phyloP scores from a whole-genome alignment of 2,888 invertebrate genomes.

The Cerceris rybyensis region DNA sequence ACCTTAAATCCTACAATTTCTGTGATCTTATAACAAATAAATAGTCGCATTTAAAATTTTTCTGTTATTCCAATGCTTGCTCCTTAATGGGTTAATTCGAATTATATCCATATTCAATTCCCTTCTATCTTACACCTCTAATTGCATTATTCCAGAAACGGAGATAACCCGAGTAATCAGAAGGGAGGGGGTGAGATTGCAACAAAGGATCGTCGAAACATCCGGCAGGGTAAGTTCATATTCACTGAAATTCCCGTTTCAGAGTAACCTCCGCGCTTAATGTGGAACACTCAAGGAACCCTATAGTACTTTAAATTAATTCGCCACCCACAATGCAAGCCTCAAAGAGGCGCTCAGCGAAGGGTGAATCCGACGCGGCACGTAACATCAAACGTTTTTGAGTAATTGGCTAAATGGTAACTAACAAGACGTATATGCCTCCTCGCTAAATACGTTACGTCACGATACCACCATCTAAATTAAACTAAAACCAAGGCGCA shows the following conservation, averaged over 20 bases:
- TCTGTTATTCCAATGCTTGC: too few relatives aligned
- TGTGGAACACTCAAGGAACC: too few relatives aligned
- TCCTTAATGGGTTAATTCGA: too few relatives aligned
- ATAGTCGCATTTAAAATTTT: too few relatives aligned
- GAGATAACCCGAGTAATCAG: constrained; percentile 70
- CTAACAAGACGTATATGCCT: constrained; percentile 61
- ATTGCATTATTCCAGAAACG: constrained; percentile 21
- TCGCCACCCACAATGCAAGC: neutral
- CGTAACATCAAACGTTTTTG: constrained; percentile 31
- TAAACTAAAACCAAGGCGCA: constrained; percentile 73
- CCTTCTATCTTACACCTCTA: neutral
- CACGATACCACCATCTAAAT: constrained; percentile 74
- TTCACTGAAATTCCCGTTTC: neutral
- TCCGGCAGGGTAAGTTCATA: constrained; percentile 44
- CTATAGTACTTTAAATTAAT: neutral
- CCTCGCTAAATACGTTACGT: constrained; percentile 74
- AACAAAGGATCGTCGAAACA: constrained; percentile 59
- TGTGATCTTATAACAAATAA: too few relatives aligned
- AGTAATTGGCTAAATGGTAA: constrained; percentile 64
- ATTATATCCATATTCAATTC: neutral
- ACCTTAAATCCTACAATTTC: too few relatives aligned
- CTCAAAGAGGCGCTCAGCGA: neutral
- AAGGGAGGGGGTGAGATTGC: constrained; percentile 63
- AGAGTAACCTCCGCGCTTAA: too few relatives aligned
- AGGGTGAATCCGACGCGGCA: neutral